phyloP scores from a whole-genome alignment of 2,888 invertebrate species.

The Polyommatus iphigenia region DNA sequence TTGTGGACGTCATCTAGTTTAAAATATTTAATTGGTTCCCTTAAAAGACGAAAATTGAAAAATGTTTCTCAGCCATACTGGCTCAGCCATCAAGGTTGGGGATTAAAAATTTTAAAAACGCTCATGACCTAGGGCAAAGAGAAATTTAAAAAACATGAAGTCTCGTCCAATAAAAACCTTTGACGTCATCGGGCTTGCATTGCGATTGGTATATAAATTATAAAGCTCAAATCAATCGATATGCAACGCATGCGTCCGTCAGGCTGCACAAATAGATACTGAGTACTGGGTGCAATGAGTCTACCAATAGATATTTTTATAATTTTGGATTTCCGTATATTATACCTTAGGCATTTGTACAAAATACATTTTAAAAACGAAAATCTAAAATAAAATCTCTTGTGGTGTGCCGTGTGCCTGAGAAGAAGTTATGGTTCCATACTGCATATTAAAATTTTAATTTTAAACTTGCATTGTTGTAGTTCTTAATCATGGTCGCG shows the following conservation, averaged over 20 bases:
- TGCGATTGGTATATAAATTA: constrained; percentile 16
- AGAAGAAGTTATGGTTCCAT: too few species aligned
- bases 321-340: too few species aligned
- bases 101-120: not conserved
- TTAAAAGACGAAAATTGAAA: not conserved
- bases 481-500: too few species aligned
- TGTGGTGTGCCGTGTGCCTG: too few species aligned
- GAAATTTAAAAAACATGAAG: not conserved
- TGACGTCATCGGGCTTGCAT: constrained; percentile 13
- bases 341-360: too few species aligned
- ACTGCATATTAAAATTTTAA: too few species aligned
- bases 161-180: constrained; percentile 1
- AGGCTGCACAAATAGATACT: not conserved
- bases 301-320: not conserved
- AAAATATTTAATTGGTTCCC: not conserved
- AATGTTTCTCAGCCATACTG: not conserved
- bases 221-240: constrained; percentile 13
- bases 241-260: constrained; percentile 15
- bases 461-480: too few species aligned
- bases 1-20: too few species aligned
- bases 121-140: not conserved
- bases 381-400: too few species aligned
- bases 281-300: not conserved
- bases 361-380: too few species aligned
- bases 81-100: not conserved